Base-by-base conservation (phyloP, 2,113 vertebrate species). In the Brachyistius frenatus region DNA sequence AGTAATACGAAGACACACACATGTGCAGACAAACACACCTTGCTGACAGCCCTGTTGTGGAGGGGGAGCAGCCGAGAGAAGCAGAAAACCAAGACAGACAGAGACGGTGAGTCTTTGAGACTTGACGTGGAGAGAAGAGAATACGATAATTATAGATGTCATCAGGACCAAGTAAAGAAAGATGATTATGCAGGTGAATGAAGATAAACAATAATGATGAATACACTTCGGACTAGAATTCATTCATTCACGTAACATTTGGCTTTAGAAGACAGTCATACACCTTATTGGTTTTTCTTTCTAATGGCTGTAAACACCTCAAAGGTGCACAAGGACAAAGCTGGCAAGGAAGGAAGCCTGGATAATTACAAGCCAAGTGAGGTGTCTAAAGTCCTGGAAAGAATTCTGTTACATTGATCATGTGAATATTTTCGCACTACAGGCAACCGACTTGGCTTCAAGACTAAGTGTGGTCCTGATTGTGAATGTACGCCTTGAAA, bases 11-110 rank as follows among this genome's bases (percentile, higher is more conserved):
- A 65, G n/a, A 50, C 32, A 63, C 68, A 63, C 56, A 56, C 37
- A 44, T 44, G 5, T 44, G 41, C 41, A 49, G 47, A 5, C 2
- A 61, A 39, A 65, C 56, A 76, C 66, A 75, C 65, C 32, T 44
- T 46, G 30, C 78, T 83, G 80, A 80, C 83, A 78, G 66, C 58
- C 81, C 41, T 74, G 71, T 68, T 79, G 65, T 74, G 56, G 77
- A 56, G 63, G 52, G 35, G 3, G 64, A 73, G 31, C 23, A 53
- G 15, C 49, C 37, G 41, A 67, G 32, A 63, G 35, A 63, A 49
- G 41, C 23, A 46, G 30, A 73, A 74, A 73, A 52, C 14, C 30
- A 56, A 33, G 49, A 47, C 58, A 76, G 57, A 60, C 54, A 78
- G 58, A 74, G 76, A 77, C 49, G 3, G 55, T 33, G 72, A 58